phyloP scores from a whole-genome alignment of 2,888 invertebrate species.

The Leucania comma region DNA sequence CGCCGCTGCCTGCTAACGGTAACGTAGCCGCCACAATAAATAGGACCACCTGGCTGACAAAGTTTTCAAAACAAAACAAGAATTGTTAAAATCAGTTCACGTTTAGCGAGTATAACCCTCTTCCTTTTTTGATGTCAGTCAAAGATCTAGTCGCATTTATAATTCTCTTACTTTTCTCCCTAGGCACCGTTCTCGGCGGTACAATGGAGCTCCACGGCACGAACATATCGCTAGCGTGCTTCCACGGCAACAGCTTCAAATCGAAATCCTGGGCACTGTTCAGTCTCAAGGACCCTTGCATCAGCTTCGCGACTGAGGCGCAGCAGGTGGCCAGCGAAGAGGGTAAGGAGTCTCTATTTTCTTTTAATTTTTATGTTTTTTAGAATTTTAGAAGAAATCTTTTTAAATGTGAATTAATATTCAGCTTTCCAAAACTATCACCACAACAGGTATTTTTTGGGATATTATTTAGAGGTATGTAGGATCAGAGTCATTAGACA shows the following conservation, averaged over 20 bases:
- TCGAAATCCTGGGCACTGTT: constrained; percentile 99
- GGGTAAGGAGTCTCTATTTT: constrained; percentile 80
- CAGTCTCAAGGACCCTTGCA: constrained; percentile 97
- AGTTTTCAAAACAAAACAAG: too few species aligned
- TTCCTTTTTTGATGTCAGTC: too few species aligned
- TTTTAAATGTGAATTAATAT: not conserved
- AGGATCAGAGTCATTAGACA: too few species aligned
- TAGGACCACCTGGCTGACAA: too few species aligned
- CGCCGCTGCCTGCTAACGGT: constrained; percentile 92
- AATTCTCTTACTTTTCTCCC: not conserved
- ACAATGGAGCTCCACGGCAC: constrained; percentile 97
- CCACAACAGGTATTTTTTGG: too few species aligned
- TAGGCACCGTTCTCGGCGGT: constrained; percentile 96
- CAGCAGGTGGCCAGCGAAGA: constrained; percentile 94
- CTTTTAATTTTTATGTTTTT: not conserved
- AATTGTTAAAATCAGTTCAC: too few species aligned
- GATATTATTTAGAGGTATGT: too few species aligned
- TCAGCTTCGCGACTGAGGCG: constrained; percentile 98
- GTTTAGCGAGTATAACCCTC: too few species aligned
- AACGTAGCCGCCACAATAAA: not conserved
- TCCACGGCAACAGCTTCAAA: constrained; percentile 99
- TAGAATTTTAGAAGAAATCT: not conserved
- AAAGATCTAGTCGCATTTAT: too few species aligned
- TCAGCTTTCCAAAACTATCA: not conserved
- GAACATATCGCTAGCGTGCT: constrained; percentile 98